These are phyloP conservation scores for Agonopterix heracliana DNA, from an alignment of 2,888 invertebrate species.

Conservation along the genomic window DNA sequence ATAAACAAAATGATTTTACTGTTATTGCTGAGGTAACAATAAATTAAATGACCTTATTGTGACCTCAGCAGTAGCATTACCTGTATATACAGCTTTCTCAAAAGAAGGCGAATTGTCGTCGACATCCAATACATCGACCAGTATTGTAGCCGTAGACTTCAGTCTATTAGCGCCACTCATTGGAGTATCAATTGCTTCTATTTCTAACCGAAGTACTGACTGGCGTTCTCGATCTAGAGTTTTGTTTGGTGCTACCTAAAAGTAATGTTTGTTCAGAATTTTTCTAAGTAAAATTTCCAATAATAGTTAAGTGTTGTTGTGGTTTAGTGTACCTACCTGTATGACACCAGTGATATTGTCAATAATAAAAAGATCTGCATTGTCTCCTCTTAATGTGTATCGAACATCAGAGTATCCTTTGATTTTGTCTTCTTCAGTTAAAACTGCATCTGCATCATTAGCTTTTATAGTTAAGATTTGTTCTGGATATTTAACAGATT, in stretches of 20 bases:
- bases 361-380: slow-evolving; percentile 83
- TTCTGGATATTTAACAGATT: slow-evolving; percentile 81
- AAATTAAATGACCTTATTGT: no score
- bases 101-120: slow-evolving; percentile 87
- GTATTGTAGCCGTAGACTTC: slow-evolving; percentile 78
- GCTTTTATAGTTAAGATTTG: slow-evolving; percentile 82
- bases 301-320: neutral
- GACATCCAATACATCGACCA: slow-evolving; percentile 83
- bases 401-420: slow-evolving; percentile 82
- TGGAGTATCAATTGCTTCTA: slow-evolving; percentile 86
- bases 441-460: slow-evolving; percentile 80
- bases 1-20: no score
- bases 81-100: slow-evolving; percentile 77
- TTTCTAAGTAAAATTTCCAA: neutral
- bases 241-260: slow-evolving; percentile 77
- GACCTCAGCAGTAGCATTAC: no score
- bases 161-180: slow-evolving; percentile 81
- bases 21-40: neutral
- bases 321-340: slow-evolving; percentile 49
- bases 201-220: slow-evolving; percentile 80
- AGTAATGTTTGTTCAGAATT: neutral
- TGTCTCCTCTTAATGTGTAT: slow-evolving; percentile 84
- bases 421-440: slow-evolving; percentile 71
- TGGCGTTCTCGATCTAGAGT: slow-evolving; percentile 84
- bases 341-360: slow-evolving; percentile 82